phyloP scores from a whole-genome alignment of 2,797 vertebrate genomes.

The Cottoperca gobio region DNA sequence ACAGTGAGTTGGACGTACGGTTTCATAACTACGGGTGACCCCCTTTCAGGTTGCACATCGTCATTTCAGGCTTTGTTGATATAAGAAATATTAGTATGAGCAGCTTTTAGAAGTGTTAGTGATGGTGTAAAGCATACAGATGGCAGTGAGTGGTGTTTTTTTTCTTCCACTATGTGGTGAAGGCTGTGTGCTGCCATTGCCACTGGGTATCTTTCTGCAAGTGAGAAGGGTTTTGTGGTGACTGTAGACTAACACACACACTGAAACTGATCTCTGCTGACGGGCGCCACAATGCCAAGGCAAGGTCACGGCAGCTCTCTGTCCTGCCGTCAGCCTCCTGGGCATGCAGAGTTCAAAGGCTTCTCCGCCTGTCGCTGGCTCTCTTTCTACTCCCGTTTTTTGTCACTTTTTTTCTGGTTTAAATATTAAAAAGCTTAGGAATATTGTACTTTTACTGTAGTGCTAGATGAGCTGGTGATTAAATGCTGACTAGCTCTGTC shows the following conservation, averaged over 20 bases:
- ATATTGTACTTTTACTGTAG: neutral
- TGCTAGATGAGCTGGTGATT: conserved; percentile 23
- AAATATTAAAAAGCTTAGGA: neutral
- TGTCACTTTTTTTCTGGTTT: neutral
- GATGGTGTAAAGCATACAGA: neutral
- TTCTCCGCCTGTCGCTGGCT: conserved; percentile 21
- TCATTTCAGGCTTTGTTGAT: neutral
- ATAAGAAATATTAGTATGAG: neutral
- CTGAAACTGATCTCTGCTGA: conserved; percentile 63
- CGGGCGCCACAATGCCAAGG: conserved; percentile 56
- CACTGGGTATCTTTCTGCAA: conserved; percentile 6
- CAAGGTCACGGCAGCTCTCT: conserved; percentile 64
- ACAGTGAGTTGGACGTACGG: neutral
- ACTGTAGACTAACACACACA: conserved; percentile 11
- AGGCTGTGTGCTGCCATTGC: conserved; percentile 4
- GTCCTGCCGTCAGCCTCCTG: conserved; percentile 62
- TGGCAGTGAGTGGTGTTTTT: neutral
- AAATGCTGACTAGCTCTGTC: conserved; percentile 50
- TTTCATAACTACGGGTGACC: neutral
- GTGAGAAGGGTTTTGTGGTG: conserved; percentile 34
- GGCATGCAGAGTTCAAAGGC: conserved; percentile 66
- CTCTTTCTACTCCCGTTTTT: neutral
- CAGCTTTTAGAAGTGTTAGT: conserved; percentile 1
- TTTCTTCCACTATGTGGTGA: neutral
- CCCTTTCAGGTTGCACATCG: neutral